phyloP scores from a whole-genome alignment of 2,888 invertebrate genomes.

The Penaeus monodon region DNA sequence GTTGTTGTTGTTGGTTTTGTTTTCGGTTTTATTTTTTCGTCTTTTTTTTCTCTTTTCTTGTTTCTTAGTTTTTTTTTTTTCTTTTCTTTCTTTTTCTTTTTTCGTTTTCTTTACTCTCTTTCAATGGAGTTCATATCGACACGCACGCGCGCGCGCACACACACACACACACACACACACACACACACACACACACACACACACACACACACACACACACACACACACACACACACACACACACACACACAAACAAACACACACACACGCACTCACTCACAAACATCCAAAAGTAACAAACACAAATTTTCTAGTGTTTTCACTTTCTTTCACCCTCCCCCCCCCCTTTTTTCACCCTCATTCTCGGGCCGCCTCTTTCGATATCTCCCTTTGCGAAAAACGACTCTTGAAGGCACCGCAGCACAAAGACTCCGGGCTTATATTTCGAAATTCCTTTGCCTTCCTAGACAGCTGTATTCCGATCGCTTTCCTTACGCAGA shows the following conservation, averaged over 20 bases:
- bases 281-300: not conserved
- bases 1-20: too few relatives aligned
- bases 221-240: constrained; percentile 2
- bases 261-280: not conserved
- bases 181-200: constrained; percentile 13
- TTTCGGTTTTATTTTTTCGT: not conserved
- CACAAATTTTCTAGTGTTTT: constrained; percentile 5
- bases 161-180: constrained; percentile 10
- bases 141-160: not conserved
- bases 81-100: not conserved
- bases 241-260: not conserved
- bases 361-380: not conserved
- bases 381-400: not conserved
- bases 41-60: not conserved
- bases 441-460: not conserved
- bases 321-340: not conserved
- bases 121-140: not conserved
- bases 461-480: too few relatives aligned
- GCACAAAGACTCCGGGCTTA: not conserved
- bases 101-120: not conserved
- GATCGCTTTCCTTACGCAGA: too few relatives aligned
- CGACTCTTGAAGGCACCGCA: not conserved
- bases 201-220: constrained; percentile 6
- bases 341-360: not conserved
- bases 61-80: not conserved